phyloP scores from a whole-genome alignment of 30 jellyfish, hydroid and myxozoan species.

The Cassiopea xamachana region DNA sequence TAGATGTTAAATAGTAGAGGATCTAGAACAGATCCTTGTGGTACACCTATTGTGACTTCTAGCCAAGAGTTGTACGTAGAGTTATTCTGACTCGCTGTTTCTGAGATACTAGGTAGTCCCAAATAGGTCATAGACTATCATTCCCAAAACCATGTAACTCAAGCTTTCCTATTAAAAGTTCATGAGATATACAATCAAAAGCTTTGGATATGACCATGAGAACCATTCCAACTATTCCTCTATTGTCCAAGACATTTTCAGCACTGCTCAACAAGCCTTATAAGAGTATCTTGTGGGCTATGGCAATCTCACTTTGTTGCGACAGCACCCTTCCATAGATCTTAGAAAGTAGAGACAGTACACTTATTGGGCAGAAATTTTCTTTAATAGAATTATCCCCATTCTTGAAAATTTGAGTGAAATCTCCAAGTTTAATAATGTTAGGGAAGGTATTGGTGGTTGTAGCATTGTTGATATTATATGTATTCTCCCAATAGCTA shows the following conservation, averaged over 20 bases:
- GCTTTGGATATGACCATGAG: constrained; percentile 10
- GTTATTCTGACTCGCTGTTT: constrained; percentile 35
- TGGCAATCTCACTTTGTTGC: constrained; percentile 27
- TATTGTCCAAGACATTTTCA: constrained; percentile 22
- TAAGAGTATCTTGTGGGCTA: constrained; percentile 3
- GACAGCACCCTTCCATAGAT: constrained; percentile 29
- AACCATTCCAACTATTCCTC: constrained; percentile 30
- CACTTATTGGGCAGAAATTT: constrained; percentile 39
- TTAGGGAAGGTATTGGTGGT: constrained; percentile 38
- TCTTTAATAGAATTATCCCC: constrained; percentile 23
- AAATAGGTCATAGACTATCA: constrained; percentile 23
- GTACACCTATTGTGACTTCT: background rate
- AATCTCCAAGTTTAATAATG: constrained; percentile 30
- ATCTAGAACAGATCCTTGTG: constrained; percentile 4
- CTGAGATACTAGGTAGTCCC: constrained; percentile 25
- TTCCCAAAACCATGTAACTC: constrained; percentile 26
- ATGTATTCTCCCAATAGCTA: constrained; percentile 46
- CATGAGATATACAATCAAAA: too few relatives aligned
- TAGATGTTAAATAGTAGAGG: constrained; percentile 25
- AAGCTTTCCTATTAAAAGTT: too few relatives aligned
- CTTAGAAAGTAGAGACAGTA: constrained; percentile 32
- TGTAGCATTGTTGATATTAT: constrained; percentile 21
- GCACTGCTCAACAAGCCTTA: constrained; percentile 16
- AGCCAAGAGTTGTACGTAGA: background rate
- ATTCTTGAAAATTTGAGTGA: constrained; percentile 26